Evolutionary conservation across 2,113 vertebrate genomes (phyloP), one percentile per base, ranked within the genome.

Genomic region (Ammodytes marinus): DNA sequence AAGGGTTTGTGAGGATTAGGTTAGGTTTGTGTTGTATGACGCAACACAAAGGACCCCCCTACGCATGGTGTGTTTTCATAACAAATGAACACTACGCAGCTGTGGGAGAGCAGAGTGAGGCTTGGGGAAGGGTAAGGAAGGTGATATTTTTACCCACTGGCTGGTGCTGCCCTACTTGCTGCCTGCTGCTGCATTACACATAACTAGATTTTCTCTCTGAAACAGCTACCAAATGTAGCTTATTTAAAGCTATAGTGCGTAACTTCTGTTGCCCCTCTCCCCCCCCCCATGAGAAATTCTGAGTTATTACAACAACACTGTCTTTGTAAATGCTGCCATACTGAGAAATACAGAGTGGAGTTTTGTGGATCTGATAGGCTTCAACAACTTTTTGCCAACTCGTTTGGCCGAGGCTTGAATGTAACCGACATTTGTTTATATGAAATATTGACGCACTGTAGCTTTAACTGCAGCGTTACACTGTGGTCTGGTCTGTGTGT

Each of bases 161-260:
- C 63, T n/a, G 2, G 40, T 52, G 77, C 50, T 75, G 83, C 35
- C 43, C 77, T 61, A 82, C 80, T 72, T 86, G 50, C 75, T 65
- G 67, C 80, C 69, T 86, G 50, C 75, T 65, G 67, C 54, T 76
- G 39, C 42, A 13, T 76, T 80, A 61, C 67, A 60, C 57, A 74
- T 37, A 74, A 17, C 27, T 54, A 7, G 8, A 49, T 67, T 76
- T 82, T 45, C 27, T 45, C 27, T 69, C 65, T 8, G 17, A 65
- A 64, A 46, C 77, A 40, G 57, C 37, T 68, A 43, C 47, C 40
- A 46, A 39, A 72, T 77, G 17, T 1, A 19, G 59, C 64, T 40
- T 27, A 27, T 27, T 27, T 27, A 27, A 27, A 27, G 27, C 27
- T 27, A 27, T 27, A 27, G 27, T 27, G 27, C 27, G 27, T 27